These are phyloP conservation scores for Bombus balteatus DNA, from an alignment of 1,140 invertebrate species.

Conservation along the genomic window DNA sequence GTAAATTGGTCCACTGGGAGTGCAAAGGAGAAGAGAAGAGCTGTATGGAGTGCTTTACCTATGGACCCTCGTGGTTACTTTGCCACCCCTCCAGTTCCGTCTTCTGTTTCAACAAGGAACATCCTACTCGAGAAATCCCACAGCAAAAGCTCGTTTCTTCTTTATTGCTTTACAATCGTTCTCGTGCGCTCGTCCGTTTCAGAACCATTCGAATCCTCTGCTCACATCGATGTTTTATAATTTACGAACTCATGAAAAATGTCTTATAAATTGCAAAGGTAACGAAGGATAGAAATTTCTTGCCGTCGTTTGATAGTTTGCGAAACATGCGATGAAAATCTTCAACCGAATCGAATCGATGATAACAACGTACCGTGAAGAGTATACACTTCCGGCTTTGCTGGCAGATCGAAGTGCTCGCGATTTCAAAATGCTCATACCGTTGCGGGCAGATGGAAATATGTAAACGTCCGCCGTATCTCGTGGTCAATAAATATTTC, in stretches of 20 bases:
- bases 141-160: slow-evolving; percentile 17
- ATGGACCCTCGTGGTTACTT: slow-evolving; percentile 62
- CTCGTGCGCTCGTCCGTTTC: background rate
- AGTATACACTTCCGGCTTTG: too few relatives aligned
- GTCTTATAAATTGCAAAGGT: background rate
- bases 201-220: background rate
- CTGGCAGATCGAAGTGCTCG: too few relatives aligned
- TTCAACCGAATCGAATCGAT: too few relatives aligned
- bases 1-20: slow-evolving; percentile 79
- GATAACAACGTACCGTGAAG: too few relatives aligned
- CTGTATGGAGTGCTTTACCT: slow-evolving; percentile 29
- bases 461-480: background rate
- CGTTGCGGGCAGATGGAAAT: background rate
- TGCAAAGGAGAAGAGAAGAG: slow-evolving; percentile 37
- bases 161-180: slow-evolving; percentile 33
- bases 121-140: slow-evolving; percentile 47
- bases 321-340: background rate
- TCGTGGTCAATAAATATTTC: slow-evolving; percentile 28
- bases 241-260: too few relatives aligned
- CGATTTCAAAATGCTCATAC: background rate
- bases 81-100: slow-evolving; percentile 39
- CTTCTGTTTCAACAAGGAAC: slow-evolving; percentile 38
- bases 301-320: background rate
- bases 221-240: background rate
- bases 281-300: background rate